Conservation (phyloP, 2,888 invertebrate genomes). For the Myathropa florea region DNA sequence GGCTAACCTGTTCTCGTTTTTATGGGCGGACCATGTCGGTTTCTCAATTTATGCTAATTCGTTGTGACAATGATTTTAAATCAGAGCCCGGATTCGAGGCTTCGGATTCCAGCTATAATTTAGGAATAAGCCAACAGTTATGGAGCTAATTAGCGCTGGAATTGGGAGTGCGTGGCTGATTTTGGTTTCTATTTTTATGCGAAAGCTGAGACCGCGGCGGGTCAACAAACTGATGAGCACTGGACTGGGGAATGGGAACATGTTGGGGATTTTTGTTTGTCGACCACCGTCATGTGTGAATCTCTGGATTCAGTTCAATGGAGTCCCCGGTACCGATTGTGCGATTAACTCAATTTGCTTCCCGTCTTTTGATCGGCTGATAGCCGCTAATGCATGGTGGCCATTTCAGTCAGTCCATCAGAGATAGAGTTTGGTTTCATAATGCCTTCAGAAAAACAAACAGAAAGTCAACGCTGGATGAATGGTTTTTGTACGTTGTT, state of each 20-base stretch:
- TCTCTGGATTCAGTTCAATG: not conserved
- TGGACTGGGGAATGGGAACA: not conserved
- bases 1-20: constrained; percentile 58
- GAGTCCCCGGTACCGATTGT: not conserved
- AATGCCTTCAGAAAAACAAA: too few species aligned
- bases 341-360: not conserved
- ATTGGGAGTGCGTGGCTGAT: constrained; percentile 31
- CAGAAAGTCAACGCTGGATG: too few species aligned
- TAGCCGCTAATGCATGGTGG: not conserved
- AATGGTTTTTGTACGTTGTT: too few species aligned
- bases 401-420: too few species aligned
- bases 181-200: constrained; percentile 7
- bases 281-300: not conserved
- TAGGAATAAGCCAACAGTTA: constrained; percentile 43
- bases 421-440: too few species aligned
- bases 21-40: constrained; percentile 43
- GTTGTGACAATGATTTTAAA: constrained; percentile 55
- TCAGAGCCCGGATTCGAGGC: constrained; percentile 19
- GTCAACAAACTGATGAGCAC: constrained; percentile 42
- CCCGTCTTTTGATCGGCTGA: not conserved
- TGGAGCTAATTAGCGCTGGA: constrained; percentile 47
- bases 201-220: constrained; percentile 11
- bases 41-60: constrained; percentile 63
- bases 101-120: constrained; percentile 46
- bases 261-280: not conserved